These are phyloP conservation scores for Episyrphus balteatus DNA, from an alignment of 1,140 invertebrate genomes.

Conservation along the genomic window DNA sequence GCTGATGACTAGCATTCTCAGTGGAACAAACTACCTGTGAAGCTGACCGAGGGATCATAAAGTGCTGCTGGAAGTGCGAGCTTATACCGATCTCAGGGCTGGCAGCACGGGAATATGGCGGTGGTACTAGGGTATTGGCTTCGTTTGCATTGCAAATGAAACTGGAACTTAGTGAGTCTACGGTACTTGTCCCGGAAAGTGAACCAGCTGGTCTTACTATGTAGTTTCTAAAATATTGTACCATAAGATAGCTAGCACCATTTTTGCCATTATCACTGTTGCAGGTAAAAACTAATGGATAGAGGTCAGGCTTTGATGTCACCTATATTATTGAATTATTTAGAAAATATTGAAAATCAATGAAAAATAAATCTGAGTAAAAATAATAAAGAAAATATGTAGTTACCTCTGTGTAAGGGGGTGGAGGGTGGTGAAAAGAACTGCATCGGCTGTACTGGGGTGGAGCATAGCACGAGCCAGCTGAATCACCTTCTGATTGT, in stretches of 20 bases:
- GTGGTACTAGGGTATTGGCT: constrained; percentile 66
- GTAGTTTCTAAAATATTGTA: constrained; percentile 68
- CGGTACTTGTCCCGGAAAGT: constrained; percentile 66
- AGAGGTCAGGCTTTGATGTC: constrained; percentile 71
- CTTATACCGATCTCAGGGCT: constrained; percentile 50
- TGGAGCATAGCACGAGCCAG: constrained; percentile 62
- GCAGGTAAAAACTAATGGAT: constrained; percentile 70
- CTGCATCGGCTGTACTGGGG: constrained; percentile 68
- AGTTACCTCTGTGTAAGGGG: constrained; percentile 68
- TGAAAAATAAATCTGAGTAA: constrained; percentile 1
- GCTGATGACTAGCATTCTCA: background rate
- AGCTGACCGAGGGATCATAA: constrained; percentile 24
- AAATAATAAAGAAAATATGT: constrained; percentile 4
- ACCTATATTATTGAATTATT: constrained; percentile 58
- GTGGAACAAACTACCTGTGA: constrained; percentile 22
- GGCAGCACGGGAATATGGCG: constrained; percentile 66
- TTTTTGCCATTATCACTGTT: constrained; percentile 50
- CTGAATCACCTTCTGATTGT: constrained; percentile 57
- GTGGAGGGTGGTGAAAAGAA: constrained; percentile 63
- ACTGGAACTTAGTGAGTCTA: constrained; percentile 70
- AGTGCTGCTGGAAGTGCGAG: constrained; percentile 25
- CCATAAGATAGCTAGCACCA: constrained; percentile 62
- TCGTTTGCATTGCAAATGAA: constrained; percentile 73
- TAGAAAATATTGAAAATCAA: no score
- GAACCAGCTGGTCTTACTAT: constrained; percentile 58